Conservation (phyloP, 2,888 invertebrate species). For the Polydrusus cervinus region DNA sequence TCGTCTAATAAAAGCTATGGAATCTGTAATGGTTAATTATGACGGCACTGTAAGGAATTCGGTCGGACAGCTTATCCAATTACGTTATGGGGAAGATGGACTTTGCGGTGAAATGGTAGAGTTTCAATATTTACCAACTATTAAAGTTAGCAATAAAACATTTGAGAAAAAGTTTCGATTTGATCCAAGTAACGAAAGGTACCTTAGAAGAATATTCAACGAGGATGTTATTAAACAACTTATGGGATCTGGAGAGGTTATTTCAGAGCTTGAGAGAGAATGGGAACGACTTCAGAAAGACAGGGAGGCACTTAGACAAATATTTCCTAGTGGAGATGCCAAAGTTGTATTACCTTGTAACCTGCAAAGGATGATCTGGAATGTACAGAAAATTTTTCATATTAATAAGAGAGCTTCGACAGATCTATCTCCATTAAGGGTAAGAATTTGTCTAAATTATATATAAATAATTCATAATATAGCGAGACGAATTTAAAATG, state of each 20-base stretch:
- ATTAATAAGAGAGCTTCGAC: conserved; percentile 95
- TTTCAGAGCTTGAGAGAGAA: conserved; percentile 93
- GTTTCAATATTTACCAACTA: conserved; percentile 95
- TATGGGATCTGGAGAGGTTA: conserved; percentile 92
- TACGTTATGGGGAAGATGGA: conserved; percentile 99
- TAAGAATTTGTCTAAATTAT: conserved; percentile 66
- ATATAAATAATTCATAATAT: too few species aligned
- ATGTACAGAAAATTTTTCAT: conserved; percentile 99
- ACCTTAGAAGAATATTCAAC: conserved; percentile 89
- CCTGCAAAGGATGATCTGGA: conserved; percentile 99
- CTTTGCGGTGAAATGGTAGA: conserved; percentile 97
- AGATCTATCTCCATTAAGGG: conserved; percentile 94
- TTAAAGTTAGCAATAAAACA: conserved; percentile 94
- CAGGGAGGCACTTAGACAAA: conserved; percentile 88
- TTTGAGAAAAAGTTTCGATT: conserved; percentile 98
- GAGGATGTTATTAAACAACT: conserved; percentile 97
- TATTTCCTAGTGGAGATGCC: conserved; percentile 97
- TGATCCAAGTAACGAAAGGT: conserved; percentile 95
- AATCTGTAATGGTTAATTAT: conserved; percentile 98
- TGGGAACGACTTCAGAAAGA: conserved; percentile 96
- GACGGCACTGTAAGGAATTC: conserved; percentile 99
- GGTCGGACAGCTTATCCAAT: conserved; percentile 94
- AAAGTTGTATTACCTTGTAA: conserved; percentile 99
- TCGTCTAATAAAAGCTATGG: conserved; percentile 99
- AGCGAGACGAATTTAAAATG: too few species aligned